Percentiles rank a stretch among this genome's conserved stretches.
phyloP scores from a whole-genome alignment of 1,140 invertebrate genomes.

The Rhagoletis pomonella region DNA sequence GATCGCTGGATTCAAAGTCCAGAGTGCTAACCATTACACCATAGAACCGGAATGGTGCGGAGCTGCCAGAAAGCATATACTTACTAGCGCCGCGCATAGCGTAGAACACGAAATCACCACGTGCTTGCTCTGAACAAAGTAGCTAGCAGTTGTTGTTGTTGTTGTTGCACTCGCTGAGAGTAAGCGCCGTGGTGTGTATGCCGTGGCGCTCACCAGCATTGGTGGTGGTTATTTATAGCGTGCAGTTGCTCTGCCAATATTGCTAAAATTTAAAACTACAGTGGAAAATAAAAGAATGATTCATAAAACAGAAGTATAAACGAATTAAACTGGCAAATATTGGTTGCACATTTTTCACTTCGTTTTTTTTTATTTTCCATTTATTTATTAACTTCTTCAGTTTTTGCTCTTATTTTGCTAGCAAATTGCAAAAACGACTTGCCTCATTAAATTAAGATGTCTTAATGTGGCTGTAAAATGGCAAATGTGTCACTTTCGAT shows the following conservation, averaged over 20 bases:
- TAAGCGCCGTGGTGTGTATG: constrained; percentile 1
- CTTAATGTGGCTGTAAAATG: neutral
- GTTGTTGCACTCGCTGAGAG: neutral
- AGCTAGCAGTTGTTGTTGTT: neutral
- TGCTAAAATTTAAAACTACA: neutral
- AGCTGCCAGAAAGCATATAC: neutral
- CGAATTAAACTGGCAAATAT: no score
- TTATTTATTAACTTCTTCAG: no score
- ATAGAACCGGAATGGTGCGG: constrained; percentile 67
- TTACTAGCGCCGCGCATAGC: neutral
- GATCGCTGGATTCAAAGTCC: constrained; percentile 88
- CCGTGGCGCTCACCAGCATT: neutral
- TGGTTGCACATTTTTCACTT: no score
- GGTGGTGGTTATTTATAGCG: constrained; percentile 28
- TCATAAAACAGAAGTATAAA: no score
- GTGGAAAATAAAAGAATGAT: neutral
- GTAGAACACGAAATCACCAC: no score
- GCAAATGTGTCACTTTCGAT: constrained; percentile 41
- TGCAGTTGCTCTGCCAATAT: neutral
- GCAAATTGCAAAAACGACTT: neutral
- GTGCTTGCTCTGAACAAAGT: neutral
- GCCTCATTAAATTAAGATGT: constrained; percentile 25
- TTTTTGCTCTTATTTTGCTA: no score
- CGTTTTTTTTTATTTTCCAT: no score
- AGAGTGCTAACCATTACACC: constrained; percentile 84